phyloP scores from a whole-genome alignment of 2,797 vertebrate species.

The Xyrichtys novacula region DNA sequence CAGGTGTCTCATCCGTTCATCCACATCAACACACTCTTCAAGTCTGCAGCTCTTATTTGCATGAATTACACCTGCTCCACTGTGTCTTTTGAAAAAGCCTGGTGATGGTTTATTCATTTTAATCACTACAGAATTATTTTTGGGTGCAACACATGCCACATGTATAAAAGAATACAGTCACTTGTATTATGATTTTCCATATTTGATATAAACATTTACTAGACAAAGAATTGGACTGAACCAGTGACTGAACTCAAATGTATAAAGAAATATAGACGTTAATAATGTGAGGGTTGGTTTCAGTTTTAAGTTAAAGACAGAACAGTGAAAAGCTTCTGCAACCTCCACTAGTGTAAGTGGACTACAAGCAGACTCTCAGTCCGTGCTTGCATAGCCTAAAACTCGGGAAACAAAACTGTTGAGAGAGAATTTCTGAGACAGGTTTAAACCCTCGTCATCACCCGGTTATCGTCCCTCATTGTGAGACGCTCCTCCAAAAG shows the following conservation, averaged over 20 bases:
- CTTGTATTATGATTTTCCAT: conserved; percentile 81
- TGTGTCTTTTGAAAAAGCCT: conserved; percentile 84
- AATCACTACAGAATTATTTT: conserved; percentile 85
- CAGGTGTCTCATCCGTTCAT: neutral
- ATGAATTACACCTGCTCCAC: conserved; percentile 59
- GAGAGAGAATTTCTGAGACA: conserved; percentile 52
- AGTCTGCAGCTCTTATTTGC: neutral
- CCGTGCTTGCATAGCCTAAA: conserved; percentile 75
- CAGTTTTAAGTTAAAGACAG: conserved; percentile 44
- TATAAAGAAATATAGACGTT: conserved; percentile 62
- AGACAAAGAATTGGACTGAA: conserved; percentile 81
- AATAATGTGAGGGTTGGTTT: conserved; percentile 57
- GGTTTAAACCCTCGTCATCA: conserved; percentile 12
- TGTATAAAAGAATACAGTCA: conserved; percentile 87
- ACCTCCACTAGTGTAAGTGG: conserved; percentile 61
- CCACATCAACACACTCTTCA: neutral
- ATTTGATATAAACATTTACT: conserved; percentile 86
- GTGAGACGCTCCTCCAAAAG: conserved; percentile 66
- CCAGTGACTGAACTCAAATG: conserved; percentile 68
- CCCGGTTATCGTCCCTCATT: conserved; percentile 1
- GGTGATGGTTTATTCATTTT: conserved; percentile 87
- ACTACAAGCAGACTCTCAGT: conserved; percentile 73
- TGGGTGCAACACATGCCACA: conserved; percentile 89
- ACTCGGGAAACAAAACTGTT: conserved; percentile 53
- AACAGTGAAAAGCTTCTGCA: conserved; percentile 70